phyloP scores from a whole-genome alignment of 2,797 vertebrate species.

The Petrocephalus sullivani region DNA sequence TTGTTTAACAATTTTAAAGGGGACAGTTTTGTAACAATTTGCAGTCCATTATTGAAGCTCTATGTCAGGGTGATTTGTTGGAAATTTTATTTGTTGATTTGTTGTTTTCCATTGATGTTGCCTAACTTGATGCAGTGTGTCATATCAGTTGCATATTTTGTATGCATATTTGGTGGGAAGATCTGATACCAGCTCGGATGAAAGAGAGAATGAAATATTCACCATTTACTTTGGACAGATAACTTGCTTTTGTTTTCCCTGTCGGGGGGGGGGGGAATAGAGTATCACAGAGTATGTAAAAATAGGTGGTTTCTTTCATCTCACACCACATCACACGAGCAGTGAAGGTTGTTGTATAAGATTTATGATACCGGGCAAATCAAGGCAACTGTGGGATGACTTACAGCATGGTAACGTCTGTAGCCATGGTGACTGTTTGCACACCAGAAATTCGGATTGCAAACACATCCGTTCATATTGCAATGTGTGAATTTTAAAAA shows the following conservation, averaged over 20 bases:
- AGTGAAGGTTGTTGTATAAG: background rate
- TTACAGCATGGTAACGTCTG: background rate
- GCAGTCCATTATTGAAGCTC: background rate
- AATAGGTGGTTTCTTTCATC: background rate
- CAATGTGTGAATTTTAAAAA: conserved; percentile 3
- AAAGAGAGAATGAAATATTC: background rate
- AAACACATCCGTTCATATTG: background rate
- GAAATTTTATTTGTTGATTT: background rate
- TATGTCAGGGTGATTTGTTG: background rate
- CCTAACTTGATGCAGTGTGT: background rate
- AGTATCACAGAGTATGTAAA: background rate
- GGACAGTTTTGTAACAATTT: background rate
- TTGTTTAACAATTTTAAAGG: background rate
- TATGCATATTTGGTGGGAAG: background rate
- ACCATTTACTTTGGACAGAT: background rate
- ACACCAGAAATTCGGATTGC: background rate
- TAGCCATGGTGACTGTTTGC: background rate
- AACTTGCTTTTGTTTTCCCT: background rate
- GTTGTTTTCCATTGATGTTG: background rate
- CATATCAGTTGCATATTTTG: background rate
- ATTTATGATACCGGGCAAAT: background rate
- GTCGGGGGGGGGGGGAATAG: background rate
- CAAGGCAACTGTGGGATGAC: background rate
- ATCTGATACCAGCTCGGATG: background rate
- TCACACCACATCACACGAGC: background rate